Evolutionary conservation across 1,140 invertebrate species (phyloP).

Genomic region (Coelopa frigida): DNA sequence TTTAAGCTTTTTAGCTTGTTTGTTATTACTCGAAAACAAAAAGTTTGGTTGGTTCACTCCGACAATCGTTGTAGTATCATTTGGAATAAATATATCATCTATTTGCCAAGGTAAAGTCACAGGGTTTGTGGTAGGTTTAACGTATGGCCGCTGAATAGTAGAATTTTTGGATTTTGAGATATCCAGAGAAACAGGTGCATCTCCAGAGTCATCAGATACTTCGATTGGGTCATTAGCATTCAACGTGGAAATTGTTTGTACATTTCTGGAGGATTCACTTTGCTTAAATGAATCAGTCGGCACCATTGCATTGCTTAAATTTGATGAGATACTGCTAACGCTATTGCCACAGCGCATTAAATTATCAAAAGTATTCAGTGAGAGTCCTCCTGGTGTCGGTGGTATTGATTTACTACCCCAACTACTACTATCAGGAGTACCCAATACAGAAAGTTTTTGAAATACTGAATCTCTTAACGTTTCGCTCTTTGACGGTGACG

Average conservation of each 20-base stretch:
- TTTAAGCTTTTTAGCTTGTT: slow-evolving; percentile 8
- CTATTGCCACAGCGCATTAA: not conserved
- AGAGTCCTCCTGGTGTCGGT: slow-evolving; percentile 2
- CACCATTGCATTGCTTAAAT: not conserved
- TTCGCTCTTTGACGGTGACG: not conserved
- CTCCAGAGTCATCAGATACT: slow-evolving; percentile 34
- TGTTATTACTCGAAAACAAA: too few relatives aligned
- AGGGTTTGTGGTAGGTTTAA: not conserved
- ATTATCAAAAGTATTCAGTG: slow-evolving; percentile 4
- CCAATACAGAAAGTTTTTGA: not conserved
- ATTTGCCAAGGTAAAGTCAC: not conserved
- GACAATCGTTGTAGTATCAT: not conserved
- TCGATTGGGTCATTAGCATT: slow-evolving; percentile 33
- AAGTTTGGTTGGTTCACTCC: not conserved
- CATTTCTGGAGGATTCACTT: not conserved
- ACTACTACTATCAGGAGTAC: slow-evolving; percentile 4
- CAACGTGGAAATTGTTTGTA: not conserved
- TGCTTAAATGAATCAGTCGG: not conserved
- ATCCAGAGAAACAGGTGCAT: too few relatives aligned
- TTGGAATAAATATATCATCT: slow-evolving; percentile 8
- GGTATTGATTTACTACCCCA: slow-evolving; percentile 5
- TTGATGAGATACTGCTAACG: not conserved
- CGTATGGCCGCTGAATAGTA: not conserved
- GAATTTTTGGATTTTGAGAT: too few relatives aligned
- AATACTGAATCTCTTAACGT: not conserved